Evolutionary conservation across 2,888 invertebrate species (phyloP), one percentile per base, ranked within the genome.

Genomic region (Drosophila eohydei): DNA sequence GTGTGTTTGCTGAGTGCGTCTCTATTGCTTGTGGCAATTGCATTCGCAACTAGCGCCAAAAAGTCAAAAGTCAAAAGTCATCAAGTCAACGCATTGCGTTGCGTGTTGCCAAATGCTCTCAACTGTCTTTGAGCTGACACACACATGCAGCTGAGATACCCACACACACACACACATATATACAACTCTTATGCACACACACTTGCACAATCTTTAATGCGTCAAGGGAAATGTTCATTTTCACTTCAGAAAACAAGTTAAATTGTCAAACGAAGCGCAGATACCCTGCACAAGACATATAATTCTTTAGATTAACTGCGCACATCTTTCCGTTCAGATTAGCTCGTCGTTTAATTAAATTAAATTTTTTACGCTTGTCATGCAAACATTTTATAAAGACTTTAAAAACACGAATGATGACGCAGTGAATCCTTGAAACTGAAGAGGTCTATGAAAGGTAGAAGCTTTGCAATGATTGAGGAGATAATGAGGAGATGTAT

Each of bases 51-150:
- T 41, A 64, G 52, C 58, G 73, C 69, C 63, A 58, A 68, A 78
- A 78, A 71, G 78, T 62, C 74, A 68, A 78, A 78, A 71, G 78
- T 62, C 74, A 78, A 71, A 78, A 78, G 79, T 78, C 78, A 75
- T 71, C 56, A 60, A 63, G 72, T 69, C 65, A 68, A 64, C 36
- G 30, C 48, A 16, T 48, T 50, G 55, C 71, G 54, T n/a, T 48
- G 30, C 56, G 32, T 65, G 60, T 58, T 73, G 54, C 56, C 71
- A 61, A 65, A 61, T 56, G 72, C 69, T 51, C 30, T 58, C 32
- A 21, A n/a, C 46, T 50, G 26, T 46, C 46, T 73, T 73, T 57
- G 46, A 57, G 51, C 40, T 62, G 14, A 30, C 67, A 50, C 21
- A 14, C 48, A 59, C 57, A 26, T 21, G 21, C 21, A 21, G 21